These are phyloP conservation scores for Puntigrus tetrazona DNA, from an alignment of 2,113 vertebrate species.

Conservation along the genomic window DNA sequence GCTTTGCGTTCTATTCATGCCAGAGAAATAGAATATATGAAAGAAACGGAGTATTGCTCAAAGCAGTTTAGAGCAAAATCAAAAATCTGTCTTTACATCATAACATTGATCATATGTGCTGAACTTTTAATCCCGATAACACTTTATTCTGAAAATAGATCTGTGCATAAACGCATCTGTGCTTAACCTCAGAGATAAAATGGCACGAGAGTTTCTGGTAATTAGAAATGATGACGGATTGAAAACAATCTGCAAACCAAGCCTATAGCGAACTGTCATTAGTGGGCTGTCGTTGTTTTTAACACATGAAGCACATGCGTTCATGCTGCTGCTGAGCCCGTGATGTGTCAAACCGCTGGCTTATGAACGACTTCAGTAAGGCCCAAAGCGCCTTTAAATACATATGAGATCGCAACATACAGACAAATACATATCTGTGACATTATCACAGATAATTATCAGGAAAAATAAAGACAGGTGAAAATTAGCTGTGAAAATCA, in stretches of 20 bases:
- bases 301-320: slow-evolving; percentile 54
- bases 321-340: slow-evolving; percentile 27
- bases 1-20: neutral
- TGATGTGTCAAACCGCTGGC: neutral
- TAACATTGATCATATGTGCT: neutral
- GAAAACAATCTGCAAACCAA: slow-evolving; percentile 61
- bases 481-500: slow-evolving; percentile 25
- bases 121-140: neutral
- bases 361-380: neutral
- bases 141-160: slow-evolving; percentile 35
- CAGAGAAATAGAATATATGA: neutral
- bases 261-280: slow-evolving; percentile 65
- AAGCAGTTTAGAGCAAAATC: neutral
- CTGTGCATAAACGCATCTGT: slow-evolving; percentile 66
- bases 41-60: neutral
- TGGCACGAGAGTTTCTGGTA: slow-evolving; percentile 63
- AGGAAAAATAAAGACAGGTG: neutral
- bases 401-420: neutral
- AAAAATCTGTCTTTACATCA: neutral
- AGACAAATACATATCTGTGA: neutral
- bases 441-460: neutral
- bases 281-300: slow-evolving; percentile 71
- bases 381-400: neutral
- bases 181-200: neutral
- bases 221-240: slow-evolving; percentile 64